Base-by-base conservation (phyloP, 2,797 vertebrate genomes). In the Gobionotothen gibberifrons region DNA sequence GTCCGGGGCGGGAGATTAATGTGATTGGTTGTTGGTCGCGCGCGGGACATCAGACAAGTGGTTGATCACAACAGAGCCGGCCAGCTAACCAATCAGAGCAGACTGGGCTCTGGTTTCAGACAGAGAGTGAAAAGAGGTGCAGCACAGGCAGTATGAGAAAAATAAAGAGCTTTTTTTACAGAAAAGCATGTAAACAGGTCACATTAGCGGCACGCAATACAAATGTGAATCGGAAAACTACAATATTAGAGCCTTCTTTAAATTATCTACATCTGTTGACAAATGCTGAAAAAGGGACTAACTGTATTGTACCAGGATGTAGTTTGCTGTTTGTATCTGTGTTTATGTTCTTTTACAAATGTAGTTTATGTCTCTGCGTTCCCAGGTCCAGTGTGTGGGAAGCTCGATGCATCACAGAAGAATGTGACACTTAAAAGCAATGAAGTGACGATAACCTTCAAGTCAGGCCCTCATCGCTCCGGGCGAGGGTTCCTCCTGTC, bases 401-500 rank as follows among this genome's bases (percentile, higher is more conserved):
- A 90, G 32, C 73, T 95, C 0, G 15, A 79, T 63, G 70, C 83
- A 5, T 22, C 85, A 3, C 32, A 85, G 72, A 90, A 64, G 9
- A 94, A 93, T 55, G 69, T 97, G 85, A 87, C 90, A 36, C 69
- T 96, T 5, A 89, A 87, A 78, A 94, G 92, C 87, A 95, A 92
- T 62, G 76, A 93, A 29, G 85, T 94, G 74, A 96, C 86, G 0
- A 42, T 97, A 82, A 92, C 81, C n/a, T 97, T 96, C 91, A 91
- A 80, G 84, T 95, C 95, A 3, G 93, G 91, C 14, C 90, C 87
- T 12, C 96, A 97, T 79, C 96, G 78, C 69, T 97, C 96, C 0
- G 96, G 96, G 51, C 93, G 96, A 48, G 96, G 96, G 9, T 95
- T 97, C 81, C 88, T 97, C 5, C 88, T 97, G 40, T 96, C 96